A percentile compares a stretch with the other conserved stretches of the same genome.
phyloP scores from a whole-genome alignment of 2,797 vertebrate genomes.

The Chromobotia macracanthus region DNA sequence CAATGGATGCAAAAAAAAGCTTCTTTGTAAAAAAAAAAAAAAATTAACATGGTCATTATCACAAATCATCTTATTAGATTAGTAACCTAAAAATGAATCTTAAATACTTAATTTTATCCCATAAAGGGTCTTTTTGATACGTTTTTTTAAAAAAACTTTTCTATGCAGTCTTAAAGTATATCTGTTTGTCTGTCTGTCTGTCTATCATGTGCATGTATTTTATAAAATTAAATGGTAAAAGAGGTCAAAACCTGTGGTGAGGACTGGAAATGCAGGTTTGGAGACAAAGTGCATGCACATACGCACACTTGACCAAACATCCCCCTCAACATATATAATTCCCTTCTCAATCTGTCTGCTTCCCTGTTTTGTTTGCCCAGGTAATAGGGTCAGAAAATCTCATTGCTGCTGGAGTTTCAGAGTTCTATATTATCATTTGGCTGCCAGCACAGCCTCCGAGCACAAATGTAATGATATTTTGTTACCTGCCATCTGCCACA shows the following conservation, averaged over 20 bases:
- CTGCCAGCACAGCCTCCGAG: slow-evolving; percentile 61
- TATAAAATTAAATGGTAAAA: neutral
- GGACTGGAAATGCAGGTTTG: too few species aligned
- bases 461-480: slow-evolving; percentile 71
- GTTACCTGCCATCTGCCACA: slow-evolving; percentile 70
- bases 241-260: neutral
- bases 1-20: too few species aligned
- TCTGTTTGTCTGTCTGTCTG: too few species aligned
- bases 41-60: too few species aligned
- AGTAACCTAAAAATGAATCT: too few species aligned
- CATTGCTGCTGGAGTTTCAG: slow-evolving; percentile 62
- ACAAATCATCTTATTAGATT: too few species aligned
- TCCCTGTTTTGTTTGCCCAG: slow-evolving; percentile 40
- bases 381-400: slow-evolving; percentile 61
- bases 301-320: slow-evolving; percentile 35
- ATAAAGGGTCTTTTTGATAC: too few species aligned
- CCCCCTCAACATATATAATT: slow-evolving; percentile 34
- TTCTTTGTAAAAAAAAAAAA: too few species aligned
- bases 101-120: too few species aligned
- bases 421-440: slow-evolving; percentile 69
- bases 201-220: too few species aligned
- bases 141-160: too few species aligned
- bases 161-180: too few species aligned
- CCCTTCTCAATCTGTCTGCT: slow-evolving; percentile 37
- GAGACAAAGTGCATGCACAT: neutral